Evolutionary conservation across 2,888 invertebrate species (phyloP).

Genomic region (Teleiodes luculella): DNA sequence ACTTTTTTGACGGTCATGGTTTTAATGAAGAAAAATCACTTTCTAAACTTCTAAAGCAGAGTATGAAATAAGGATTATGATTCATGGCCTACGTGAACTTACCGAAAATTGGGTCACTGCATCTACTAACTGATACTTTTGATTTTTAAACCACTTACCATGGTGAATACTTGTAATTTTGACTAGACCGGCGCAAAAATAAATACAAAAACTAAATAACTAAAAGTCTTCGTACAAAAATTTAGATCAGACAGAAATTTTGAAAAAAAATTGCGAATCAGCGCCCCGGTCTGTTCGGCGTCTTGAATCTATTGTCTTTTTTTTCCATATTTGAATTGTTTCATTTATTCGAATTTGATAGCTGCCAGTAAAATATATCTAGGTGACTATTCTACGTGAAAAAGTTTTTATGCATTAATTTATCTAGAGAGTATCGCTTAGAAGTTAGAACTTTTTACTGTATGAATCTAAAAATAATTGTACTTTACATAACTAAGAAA

Average conservation of each 20-base stretch:
- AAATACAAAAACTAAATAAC: conserved; percentile 47
- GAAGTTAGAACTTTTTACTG: too few species aligned
- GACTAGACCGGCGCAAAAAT: conserved; percentile 43
- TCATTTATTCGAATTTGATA: not conserved
- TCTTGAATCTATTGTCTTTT: conserved; percentile 53
- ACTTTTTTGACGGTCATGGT: not conserved
- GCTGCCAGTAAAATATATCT: conserved; percentile 7
- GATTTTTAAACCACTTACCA: conserved; percentile 52
- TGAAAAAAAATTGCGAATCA: conserved; percentile 65
- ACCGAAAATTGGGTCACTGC: not conserved
- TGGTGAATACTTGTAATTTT: conserved; percentile 64
- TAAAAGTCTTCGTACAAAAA: conserved; percentile 57
- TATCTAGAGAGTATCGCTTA: too few species aligned
- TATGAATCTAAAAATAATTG: too few species aligned
- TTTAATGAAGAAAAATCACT: too few species aligned
- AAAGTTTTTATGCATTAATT: not conserved
- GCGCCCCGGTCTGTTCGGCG: conserved; percentile 52
- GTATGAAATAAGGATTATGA: too few species aligned
- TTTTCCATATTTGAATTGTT: conserved; percentile 53
- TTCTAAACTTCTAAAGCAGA: too few species aligned
- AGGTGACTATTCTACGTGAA: not conserved
- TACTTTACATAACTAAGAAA: too few species aligned
- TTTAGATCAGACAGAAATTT: conserved; percentile 63
- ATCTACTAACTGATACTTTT: not conserved
- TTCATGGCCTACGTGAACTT: not conserved